Evolutionary conservation across 1,140 invertebrate genomes (phyloP), one percentile per base, ranked within the genome.

Genomic region (Frieseomelitta varia): DNA sequence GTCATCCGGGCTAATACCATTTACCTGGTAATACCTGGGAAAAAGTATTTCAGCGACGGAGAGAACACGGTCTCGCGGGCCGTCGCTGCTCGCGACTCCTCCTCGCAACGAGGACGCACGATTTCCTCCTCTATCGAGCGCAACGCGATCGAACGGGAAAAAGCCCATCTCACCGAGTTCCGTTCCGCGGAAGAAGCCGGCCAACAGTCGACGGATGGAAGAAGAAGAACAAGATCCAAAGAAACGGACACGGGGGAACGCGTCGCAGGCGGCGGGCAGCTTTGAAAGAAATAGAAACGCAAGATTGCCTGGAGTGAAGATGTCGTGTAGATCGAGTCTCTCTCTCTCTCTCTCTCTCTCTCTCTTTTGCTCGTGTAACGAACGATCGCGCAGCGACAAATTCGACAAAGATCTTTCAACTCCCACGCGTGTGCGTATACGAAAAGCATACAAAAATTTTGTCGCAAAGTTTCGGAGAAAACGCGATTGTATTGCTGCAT

Each of bases 101-200:
- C 47, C 39, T 73, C 56, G 24, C 67, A 71, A 87, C 79, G 55
- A 21, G 63, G 71, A 72, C 75, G 65, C 75, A 61, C 75, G 34
- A 69, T 53, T n/a, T 56, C 74, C 61, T 56, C 74, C 61, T 65
- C 24, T 24, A 39, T 39, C 11, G 14, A n/a, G 67, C 71, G 71
- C 8, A 61, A 55, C 58, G 39, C 39, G 39, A 47, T 47, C 39
- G 81, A n/a, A 79, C 77, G 61, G 81, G 90, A 90, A 91, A 91
- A 92, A 90, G 56, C 12, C 81, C 89, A 84, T 91, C 85, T 89
- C 87, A 76, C 85, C 86, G 90, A 91, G 87, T 80, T 84, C 82
- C 74, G 34, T 63, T 73, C 8, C 65, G 72, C 73, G 81, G 58
- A 85, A 87, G 81, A 77, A 77, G 63, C 61, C 47, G 14, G 47